Base-by-base conservation (phyloP, 2,888 invertebrate genomes). In the Rhynchonema sp. region DNA sequence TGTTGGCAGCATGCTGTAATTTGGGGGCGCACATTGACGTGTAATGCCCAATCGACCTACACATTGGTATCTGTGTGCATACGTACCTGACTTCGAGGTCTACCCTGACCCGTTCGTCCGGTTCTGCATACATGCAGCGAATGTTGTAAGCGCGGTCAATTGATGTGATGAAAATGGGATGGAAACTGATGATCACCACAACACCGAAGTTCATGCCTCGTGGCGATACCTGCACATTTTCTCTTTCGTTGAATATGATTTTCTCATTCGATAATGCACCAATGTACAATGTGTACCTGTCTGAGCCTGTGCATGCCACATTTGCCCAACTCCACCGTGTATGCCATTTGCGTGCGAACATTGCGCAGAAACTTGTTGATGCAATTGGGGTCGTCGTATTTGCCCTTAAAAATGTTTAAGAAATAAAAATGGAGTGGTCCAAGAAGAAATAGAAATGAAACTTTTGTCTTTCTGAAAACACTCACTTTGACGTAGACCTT, bases 231-330 rank as follows among this genome's bases (percentile, higher is more conserved):
- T 70, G 61, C n/a, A n/a, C n/a, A n/a, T n/a, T n/a, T n/a, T n/a
- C n/a, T n/a, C n/a, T n/a, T n/a, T n/a, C n/a, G n/a, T n/a, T n/a
- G n/a, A n/a, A n/a, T n/a, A n/a, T n/a, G n/a, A n/a, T n/a, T n/a
- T n/a, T n/a, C 38, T 38, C 38, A 38, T 20, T 38, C 38, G 20
- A 9, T 38, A 38, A 38, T 20, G 9, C 38, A 38, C n/a, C n/a
- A n/a, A n/a, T n/a, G n/a, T n/a, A n/a, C 28, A 9, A 59, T 46
- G 57, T 60, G 30, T 62, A 69, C 69, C 64, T 70, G 66, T 61
- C 71, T 60, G 25, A 72, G 62, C 30, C 70, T 55, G 55, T 69
- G 69, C 71, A 71, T 71, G 59, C 71, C 71, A 60, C 71, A 71
- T 46, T 68, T 67, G 13, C 71, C 71, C 9, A 71, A 64, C n/a